These are phyloP conservation scores for Poeciliopsis occidentalis DNA, from an alignment of 2,113 vertebrate genomes.

Conservation along the genomic window DNA sequence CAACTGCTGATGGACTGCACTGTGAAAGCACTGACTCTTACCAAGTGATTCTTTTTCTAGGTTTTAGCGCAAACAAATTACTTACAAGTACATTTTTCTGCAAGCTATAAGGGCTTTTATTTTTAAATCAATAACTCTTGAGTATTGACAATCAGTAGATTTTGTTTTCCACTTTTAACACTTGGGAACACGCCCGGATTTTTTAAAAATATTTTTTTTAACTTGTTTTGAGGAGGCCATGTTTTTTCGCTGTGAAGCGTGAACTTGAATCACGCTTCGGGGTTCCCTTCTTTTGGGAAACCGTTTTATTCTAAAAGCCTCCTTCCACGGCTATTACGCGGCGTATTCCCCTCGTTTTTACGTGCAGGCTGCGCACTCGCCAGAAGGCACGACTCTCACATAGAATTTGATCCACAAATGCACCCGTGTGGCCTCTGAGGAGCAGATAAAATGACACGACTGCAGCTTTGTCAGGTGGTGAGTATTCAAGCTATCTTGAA, in stretches of 20 bases:
- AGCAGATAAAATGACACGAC: conserved; percentile 1
- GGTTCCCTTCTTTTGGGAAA: conserved; percentile 34
- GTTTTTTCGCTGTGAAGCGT: too few relatives aligned
- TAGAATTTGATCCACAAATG: neutral
- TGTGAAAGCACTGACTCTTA: too few relatives aligned
- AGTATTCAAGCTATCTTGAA: neutral
- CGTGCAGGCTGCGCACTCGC: neutral
- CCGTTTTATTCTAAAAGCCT: conserved; percentile 49
- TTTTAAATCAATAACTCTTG: too few relatives aligned
- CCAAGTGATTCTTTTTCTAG: too few relatives aligned
- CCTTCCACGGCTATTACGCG: conserved; percentile 36
- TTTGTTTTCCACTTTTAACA: too few relatives aligned
- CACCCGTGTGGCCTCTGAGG: neutral
- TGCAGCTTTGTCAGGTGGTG: neutral
- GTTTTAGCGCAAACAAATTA: too few relatives aligned
- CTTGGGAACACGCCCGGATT: too few relatives aligned
- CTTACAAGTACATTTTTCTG: too few relatives aligned
- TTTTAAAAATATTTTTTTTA: too few relatives aligned
- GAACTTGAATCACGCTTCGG: neutral
- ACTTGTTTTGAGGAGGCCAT: too few relatives aligned
- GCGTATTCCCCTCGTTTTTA: neutral
- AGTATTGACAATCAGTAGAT: too few relatives aligned
- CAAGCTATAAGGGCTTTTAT: too few relatives aligned
- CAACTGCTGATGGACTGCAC: conserved; percentile 2
- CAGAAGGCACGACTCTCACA: neutral